Evolutionary conservation across 2,888 invertebrate genomes (phyloP).

Genomic region (Polymixis flavicincta): DNA sequence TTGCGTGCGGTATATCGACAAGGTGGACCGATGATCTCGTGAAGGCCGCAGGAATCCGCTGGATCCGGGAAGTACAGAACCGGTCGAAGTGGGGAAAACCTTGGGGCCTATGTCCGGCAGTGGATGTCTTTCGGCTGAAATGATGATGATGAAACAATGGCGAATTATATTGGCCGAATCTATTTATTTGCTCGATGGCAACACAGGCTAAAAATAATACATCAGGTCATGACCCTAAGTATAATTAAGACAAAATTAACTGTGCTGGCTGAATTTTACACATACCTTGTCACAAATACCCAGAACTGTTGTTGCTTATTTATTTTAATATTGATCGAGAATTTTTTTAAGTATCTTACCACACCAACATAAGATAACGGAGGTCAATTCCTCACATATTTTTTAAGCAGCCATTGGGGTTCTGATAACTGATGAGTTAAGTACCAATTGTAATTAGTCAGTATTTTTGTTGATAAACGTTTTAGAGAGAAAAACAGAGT

Average conservation of each 20-base stretch:
- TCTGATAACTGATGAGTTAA: constrained; percentile 64
- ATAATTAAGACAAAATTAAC: neutral
- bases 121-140: no score
- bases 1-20: no score
- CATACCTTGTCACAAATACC: neutral
- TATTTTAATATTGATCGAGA: constrained; percentile 8
- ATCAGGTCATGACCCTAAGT: neutral
- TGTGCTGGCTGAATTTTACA: neutral
- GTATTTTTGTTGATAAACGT: constrained; percentile 56
- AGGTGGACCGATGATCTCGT: no score
- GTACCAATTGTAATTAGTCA: constrained; percentile 59
- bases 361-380: constrained; percentile 37
- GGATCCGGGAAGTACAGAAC: no score
- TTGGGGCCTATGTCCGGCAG: no score
- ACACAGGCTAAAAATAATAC: neutral
- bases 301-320: constrained; percentile 8
- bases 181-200: neutral
- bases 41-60: no score
- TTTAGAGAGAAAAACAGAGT: constrained; percentile 41
- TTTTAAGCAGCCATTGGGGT: constrained; percentile 58
- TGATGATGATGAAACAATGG: neutral
- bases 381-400: constrained; percentile 57
- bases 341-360: constrained; percentile 19
- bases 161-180: neutral
- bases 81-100: no score